A percentile compares a stretch with the other conserved stretches of the same genome.
Conservation (phyloP, 1,140 invertebrate species). For the Oncopeltus fasciatus region DNA sequence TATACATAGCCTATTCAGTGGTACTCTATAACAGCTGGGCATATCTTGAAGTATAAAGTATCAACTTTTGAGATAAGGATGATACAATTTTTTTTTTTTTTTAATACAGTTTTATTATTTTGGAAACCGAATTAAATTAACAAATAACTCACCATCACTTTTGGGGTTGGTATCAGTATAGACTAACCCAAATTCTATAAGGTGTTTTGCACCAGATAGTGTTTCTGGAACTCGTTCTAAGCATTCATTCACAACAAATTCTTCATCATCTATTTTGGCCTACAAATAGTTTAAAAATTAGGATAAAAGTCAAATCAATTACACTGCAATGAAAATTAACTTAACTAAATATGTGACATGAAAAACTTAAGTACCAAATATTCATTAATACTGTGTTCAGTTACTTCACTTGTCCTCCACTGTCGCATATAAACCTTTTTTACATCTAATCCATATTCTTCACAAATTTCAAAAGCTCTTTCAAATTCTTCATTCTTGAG, state of each 20-base stretch:
- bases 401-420: not conserved
- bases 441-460: not conserved
- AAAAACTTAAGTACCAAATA: not conserved
- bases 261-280: not conserved
- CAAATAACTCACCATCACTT: not conserved
- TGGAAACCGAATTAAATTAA: too few species aligned
- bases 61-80: too few species aligned
- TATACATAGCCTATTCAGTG: too few species aligned
- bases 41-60: too few species aligned
- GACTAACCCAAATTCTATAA: not conserved
- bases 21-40: too few species aligned
- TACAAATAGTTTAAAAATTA: not conserved
- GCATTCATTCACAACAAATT: not conserved
- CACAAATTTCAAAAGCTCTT: slow-evolving; percentile 2
- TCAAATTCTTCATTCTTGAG: not conserved
- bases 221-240: not conserved
- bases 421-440: not conserved
- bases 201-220: not conserved
- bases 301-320: too few species aligned
- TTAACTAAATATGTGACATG: not conserved
- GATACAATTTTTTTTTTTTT: too few species aligned
- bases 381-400: not conserved
- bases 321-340: not conserved
- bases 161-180: not conserved
- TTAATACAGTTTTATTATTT: too few species aligned